Conservation (phyloP, 2,113 vertebrate genomes). For the Alosa alosa region DNA sequence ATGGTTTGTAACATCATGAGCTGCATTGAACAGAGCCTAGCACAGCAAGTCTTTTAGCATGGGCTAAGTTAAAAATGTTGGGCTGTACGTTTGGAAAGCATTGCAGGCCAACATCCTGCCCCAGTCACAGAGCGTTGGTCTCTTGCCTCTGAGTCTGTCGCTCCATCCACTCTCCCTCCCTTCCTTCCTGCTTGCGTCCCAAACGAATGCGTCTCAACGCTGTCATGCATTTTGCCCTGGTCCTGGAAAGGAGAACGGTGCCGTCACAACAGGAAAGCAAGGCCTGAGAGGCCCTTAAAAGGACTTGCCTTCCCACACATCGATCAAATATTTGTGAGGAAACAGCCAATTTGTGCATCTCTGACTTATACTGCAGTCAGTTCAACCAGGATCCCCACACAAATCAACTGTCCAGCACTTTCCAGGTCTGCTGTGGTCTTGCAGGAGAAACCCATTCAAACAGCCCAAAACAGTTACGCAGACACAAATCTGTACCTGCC, state of each 20-base stretch:
- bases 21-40: neutral
- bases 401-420: neutral
- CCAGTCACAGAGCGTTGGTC: neutral
- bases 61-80: neutral
- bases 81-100: neutral
- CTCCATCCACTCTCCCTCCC: neutral
- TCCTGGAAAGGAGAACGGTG: neutral
- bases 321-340: neutral
- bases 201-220: neutral
- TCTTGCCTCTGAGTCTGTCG: neutral
- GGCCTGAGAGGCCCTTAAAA: neutral
- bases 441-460: neutral
- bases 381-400: neutral
- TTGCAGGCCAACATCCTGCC: neutral
- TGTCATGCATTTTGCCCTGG: neutral
- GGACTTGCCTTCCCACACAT: neutral
- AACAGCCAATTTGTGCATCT: neutral
- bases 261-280: neutral
- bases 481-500: neutral
- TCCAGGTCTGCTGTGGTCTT: neutral
- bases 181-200: neutral
- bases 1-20: neutral
- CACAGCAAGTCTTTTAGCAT: no score
- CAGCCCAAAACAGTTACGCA: neutral
- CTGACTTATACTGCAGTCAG: neutral